Base-by-base conservation (phyloP, 2,888 invertebrate genomes). In the Uropetala carovei region DNA sequence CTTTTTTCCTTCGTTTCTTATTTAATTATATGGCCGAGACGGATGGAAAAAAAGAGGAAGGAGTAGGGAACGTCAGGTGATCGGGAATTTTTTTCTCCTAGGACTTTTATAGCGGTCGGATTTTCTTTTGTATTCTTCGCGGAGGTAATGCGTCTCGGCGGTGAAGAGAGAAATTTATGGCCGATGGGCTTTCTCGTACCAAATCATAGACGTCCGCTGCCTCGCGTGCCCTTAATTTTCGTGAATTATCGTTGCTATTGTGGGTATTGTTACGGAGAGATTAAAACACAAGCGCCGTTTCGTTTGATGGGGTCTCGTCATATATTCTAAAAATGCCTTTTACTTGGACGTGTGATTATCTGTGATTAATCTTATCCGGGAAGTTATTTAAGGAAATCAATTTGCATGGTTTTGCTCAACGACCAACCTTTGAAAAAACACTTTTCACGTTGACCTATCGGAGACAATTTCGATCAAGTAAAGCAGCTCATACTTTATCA, bases 1-100 rank as follows among this genome's bases (percentile, higher is more conserved):
- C 56, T n/a, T 57, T n/a, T 57, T 10, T 57, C 30, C 16, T 43
- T 43, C 27, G 30, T 89, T 56, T 43, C 83, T 30, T 89, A 89
- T 89, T 89, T 89, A 89, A 68, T 64, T 43, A 68, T 18, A 27
- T 57, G 83, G 83, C 82, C 83, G 83, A 56, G 82, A 56, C 30
- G 30, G 43, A 14, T n/a, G 83, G n/a, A n/a, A 27, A n/a, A n/a
- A 56, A n/a, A 16, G 68, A 27, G 84, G 56, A 57, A 3, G 43
- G 84, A 10, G 8, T 27, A 86, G 59, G 18, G 86, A 30, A 30
- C 60, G 30, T 13, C 11, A 56, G 60, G 14, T 30, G 30, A 11
- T 75, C 10, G 22, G 18, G 85, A 14, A 22, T 75, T 27, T 75
- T 27, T 75, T 22, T 5, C 68, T 9, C 68, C 27, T 9, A 43